Evolutionary conservation across 2,113 vertebrate species (phyloP), one percentile per base, ranked within the genome.

Genomic region (Petaurus breviceps): DNA sequence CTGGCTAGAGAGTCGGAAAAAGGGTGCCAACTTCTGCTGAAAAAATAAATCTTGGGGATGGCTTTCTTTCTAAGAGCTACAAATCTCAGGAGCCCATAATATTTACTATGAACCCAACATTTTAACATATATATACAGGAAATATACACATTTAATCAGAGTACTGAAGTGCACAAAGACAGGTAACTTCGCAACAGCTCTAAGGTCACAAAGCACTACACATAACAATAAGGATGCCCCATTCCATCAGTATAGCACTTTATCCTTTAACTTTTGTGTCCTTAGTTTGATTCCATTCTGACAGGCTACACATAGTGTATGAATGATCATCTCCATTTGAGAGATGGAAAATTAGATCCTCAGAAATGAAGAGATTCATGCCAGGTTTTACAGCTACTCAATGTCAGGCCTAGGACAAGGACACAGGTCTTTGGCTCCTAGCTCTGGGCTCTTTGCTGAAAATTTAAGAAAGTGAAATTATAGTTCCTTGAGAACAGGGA

Each of bases 21-120:
- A 90, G 14, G 50, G 61, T 8, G 31, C 26, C 89, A 92, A 50
- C 19, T 43, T 61, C n/a, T 24, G 14, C 28, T 61, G 55, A 31
- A 51, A 92, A n/a, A 92, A 47, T 61, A 61, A 9, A 61, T 51
- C 25, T 28, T 61, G 77, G 55, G 47, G 46, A 49, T 19, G 31
- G 37, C 92, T 43, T 53, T 49, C 92, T 95, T n/a, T 51, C 89
- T 92, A 53, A 94, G 96, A 57, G 22, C 22, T 24, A 55, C 43
- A 28, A 95, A 92, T 55, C 46, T 24, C 43, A 96, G 61, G 93
- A 52, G 52, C 89, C 77, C 22, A 68, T 22, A 37, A 89, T 14
- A 37, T 51, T 95, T 93, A 91, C 0, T 47, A 14, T 93, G 28
- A 84, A 91, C 77, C 89, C 9, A 43, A 28, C 51, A 25, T 55